Percentiles rank a stretch among this genome's conserved stretches.
phyloP scores from a whole-genome alignment of 2,113 vertebrate species.

The Hiodon alosoides region DNA sequence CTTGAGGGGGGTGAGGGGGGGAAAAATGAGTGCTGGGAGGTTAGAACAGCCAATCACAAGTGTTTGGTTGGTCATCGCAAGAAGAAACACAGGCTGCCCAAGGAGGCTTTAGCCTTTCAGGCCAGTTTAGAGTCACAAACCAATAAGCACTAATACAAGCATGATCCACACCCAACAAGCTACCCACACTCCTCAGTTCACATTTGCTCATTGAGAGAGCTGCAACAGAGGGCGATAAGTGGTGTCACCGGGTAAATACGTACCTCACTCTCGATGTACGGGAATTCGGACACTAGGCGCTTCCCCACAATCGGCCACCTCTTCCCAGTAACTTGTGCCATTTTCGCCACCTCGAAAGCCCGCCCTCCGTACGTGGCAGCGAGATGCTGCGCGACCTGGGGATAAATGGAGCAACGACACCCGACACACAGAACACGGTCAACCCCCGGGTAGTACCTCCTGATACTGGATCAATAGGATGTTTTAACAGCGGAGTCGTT shows the following conservation, averaged over 20 bases:
- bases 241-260: conserved; percentile 4
- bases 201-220: not conserved
- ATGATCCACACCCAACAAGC: too few species aligned
- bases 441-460: conserved; percentile 61
- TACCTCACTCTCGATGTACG: conserved; percentile 96
- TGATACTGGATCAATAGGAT: conserved; percentile 65
- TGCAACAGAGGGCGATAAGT: not conserved
- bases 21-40: not conserved
- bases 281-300: conserved; percentile 90
- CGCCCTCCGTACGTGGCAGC: conserved; percentile 80
- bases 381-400: conserved; percentile 89
- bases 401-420: not conserved
- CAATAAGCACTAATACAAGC: not conserved
- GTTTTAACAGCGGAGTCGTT: conserved; percentile 69
- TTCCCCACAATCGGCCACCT: conserved; percentile 94
- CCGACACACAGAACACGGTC: too few species aligned
- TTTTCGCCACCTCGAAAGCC: conserved; percentile 90
- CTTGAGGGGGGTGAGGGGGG: conserved; percentile 46
- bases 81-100: not conserved
- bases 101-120: not conserved
- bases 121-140: not conserved
- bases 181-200: too few species aligned
- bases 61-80: not conserved
- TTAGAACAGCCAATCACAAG: too few species aligned
- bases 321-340: conserved; percentile 89